Evolutionary conservation across 2,797 vertebrate genomes (phyloP).

Genomic region (Eulemur coronatus): DNA sequence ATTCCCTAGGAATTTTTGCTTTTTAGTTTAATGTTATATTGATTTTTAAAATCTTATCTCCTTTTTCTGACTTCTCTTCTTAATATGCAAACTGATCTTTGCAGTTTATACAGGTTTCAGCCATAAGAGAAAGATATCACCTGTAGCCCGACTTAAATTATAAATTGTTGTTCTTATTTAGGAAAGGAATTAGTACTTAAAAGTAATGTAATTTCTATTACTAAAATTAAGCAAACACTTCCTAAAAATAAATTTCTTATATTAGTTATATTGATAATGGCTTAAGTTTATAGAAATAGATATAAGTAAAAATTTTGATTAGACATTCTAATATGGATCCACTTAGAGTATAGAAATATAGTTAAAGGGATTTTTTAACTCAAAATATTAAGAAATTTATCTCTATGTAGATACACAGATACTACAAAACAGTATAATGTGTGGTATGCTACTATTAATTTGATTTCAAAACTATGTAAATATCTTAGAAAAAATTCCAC

Average conservation of each 20-base stretch:
- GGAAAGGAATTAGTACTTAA: slow-evolving; percentile 24
- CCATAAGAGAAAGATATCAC: slow-evolving; percentile 40
- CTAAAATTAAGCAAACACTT: background rate
- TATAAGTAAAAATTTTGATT: background rate
- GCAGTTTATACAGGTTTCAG: slow-evolving; percentile 59
- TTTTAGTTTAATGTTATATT: slow-evolving; percentile 64
- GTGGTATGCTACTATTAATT: background rate
- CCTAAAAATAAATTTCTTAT: slow-evolving; percentile 32
- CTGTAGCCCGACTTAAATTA: slow-evolving; percentile 64
- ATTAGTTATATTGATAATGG: background rate
- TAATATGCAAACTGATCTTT: slow-evolving; percentile 71
- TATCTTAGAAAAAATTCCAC: background rate
- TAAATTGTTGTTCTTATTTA: slow-evolving; percentile 47
- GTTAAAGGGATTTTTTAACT: background rate
- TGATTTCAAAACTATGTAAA: background rate
- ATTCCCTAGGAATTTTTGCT: slow-evolving; percentile 37
- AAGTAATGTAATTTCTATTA: background rate
- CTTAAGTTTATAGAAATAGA: background rate
- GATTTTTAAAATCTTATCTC: slow-evolving; percentile 46
- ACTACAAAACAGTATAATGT: background rate
- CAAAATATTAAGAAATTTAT: background rate
- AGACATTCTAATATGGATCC: background rate
- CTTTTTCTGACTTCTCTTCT: slow-evolving; percentile 43
- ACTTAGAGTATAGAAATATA: background rate
- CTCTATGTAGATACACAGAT: background rate